Evolutionary conservation across 2,113 vertebrate species (phyloP).

Genomic region (Passerina amoena): DNA sequence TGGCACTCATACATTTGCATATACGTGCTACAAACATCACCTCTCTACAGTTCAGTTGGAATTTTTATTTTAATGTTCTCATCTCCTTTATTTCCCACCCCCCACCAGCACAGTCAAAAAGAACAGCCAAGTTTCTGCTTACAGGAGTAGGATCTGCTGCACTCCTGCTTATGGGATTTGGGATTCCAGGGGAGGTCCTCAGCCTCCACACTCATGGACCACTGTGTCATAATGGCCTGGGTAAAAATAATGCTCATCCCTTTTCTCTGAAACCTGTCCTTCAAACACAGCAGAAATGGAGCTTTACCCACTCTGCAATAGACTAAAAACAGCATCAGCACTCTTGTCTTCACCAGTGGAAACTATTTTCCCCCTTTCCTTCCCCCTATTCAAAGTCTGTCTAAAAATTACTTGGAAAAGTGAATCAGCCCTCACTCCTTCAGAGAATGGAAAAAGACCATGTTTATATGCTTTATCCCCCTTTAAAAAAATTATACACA

Average conservation of each 20-base stretch:
- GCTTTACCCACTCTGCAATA: not conserved
- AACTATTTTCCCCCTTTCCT: not conserved
- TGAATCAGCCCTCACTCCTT: not conserved
- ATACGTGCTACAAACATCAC: not conserved
- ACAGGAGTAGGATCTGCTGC: not conserved
- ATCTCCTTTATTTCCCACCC: not conserved
- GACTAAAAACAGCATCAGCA: not conserved
- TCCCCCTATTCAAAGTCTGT: not conserved
- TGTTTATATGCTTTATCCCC: not conserved
- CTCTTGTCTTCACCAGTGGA: not conserved
- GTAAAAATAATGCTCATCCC: not conserved
- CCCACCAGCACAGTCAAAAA: not conserved
- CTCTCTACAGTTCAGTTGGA: not conserved
- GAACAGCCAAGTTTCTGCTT: not conserved
- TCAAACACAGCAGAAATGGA: not conserved
- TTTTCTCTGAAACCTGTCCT: not conserved
- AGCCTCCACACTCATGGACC: not conserved
- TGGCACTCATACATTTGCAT: not conserved
- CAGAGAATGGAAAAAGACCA: not conserved
- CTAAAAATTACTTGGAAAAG: not conserved
- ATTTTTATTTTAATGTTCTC: not conserved
- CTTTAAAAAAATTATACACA: not conserved
- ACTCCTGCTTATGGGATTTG: not conserved
- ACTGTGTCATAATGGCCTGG: not conserved
- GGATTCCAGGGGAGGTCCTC: not conserved